Evolutionary conservation across 1,140 invertebrate species (phyloP).

Genomic region (Aphelinus atriplicis): DNA sequence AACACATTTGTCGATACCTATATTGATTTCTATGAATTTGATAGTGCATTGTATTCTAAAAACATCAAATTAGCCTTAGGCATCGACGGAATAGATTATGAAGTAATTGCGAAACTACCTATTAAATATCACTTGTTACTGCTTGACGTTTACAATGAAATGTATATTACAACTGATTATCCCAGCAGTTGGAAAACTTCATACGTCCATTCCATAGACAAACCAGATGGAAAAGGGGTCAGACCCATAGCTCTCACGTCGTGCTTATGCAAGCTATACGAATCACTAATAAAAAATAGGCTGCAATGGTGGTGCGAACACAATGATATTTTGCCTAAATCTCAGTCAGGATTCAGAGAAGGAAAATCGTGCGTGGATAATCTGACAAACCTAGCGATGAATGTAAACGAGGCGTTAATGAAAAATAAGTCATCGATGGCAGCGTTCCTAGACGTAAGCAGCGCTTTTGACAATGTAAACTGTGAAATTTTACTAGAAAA

Average conservation of each 20-base stretch:
- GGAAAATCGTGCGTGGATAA: constrained; percentile 13
- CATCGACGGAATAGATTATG: background rate
- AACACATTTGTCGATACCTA: background rate
- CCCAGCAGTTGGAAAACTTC: background rate
- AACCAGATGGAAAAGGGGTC: background rate
- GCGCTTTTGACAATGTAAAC: constrained; percentile 21
- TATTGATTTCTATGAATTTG: background rate
- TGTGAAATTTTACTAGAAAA: constrained; percentile 7
- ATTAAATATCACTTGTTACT: background rate
- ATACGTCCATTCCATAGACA: background rate
- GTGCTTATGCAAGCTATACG: background rate
- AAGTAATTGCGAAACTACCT: background rate
- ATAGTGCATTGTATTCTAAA: too few species aligned
- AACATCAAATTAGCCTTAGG: too few species aligned
- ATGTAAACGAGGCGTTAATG: background rate
- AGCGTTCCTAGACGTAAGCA: constrained; percentile 10
- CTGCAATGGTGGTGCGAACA: constrained; percentile 2
- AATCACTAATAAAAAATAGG: background rate
- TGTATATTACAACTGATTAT: background rate
- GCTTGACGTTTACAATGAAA: background rate
- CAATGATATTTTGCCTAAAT: background rate
- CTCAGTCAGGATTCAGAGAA: constrained; percentile 7
- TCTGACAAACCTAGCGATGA: background rate
- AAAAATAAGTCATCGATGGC: background rate
- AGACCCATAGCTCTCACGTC: background rate